A percentile compares a stretch with the other conserved stretches of the same genome.
These are phyloP conservation scores for Eupithecia pulchellata DNA, from an alignment of 2,888 invertebrate species.

Conservation along the genomic window DNA sequence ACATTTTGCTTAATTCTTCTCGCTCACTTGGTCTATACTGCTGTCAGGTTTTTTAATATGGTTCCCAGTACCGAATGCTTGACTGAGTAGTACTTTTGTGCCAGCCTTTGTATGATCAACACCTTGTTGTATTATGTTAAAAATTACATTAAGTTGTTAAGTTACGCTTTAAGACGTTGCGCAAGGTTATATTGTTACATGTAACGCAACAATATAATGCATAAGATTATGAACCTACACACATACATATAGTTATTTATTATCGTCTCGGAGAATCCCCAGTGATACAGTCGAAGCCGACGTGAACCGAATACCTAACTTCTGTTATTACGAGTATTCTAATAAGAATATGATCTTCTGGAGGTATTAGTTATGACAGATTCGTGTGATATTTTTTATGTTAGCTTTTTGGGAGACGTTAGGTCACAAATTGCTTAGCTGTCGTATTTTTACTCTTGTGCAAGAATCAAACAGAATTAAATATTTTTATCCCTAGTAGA, in stretches of 20 bases:
- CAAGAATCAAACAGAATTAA: not conserved
- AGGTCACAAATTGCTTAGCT: not conserved
- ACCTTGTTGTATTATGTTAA: too few relatives aligned
- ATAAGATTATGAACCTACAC: conserved; percentile 50
- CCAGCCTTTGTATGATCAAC: too few relatives aligned
- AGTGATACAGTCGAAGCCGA: conserved; percentile 57
- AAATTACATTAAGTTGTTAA: too few relatives aligned
- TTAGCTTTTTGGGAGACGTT: conserved; percentile 3
- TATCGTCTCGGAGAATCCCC: conserved; percentile 65
- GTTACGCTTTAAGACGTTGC: too few relatives aligned
- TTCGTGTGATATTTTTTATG: conserved; percentile 1
- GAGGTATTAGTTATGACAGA: conserved; percentile 1
- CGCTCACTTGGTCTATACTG: too few relatives aligned
- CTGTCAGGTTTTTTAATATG: too few relatives aligned
- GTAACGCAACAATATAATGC: conserved; percentile 62
- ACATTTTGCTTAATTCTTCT: too few relatives aligned
- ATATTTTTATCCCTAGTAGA: not conserved
- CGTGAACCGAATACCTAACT: conserved; percentile 46
- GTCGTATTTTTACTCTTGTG: not conserved
- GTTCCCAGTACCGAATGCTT: too few relatives aligned
- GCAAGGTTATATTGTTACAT: conserved; percentile 49
- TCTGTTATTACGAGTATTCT: conserved; percentile 28
- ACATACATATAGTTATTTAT: conserved; percentile 56
- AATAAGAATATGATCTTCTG: conserved; percentile 22
- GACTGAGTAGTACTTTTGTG: too few relatives aligned